These are phyloP conservation scores for Brienomyrus longianalis DNA, from an alignment of 2,113 vertebrate genomes.

Conservation along the genomic window DNA sequence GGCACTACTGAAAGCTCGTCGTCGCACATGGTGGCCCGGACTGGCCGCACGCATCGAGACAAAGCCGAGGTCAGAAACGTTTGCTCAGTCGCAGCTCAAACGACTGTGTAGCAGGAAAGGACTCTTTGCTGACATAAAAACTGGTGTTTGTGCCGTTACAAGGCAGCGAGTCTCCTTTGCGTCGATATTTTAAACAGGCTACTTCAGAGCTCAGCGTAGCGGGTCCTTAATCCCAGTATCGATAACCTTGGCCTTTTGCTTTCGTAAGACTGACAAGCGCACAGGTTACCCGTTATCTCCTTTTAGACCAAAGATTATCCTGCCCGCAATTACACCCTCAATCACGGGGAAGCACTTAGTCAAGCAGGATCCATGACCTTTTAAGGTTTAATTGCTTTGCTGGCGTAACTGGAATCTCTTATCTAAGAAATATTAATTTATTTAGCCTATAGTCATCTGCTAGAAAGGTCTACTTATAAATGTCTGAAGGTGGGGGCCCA, in stretches of 20 bases:
- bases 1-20: background rate
- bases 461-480: background rate
- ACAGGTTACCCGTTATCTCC: background rate
- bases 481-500: background rate
- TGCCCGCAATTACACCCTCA: background rate
- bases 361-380: background rate
- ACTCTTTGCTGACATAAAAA: background rate
- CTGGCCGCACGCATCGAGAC: background rate
- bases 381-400: slow-evolving; percentile 17
- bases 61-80: background rate
- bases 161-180: background rate
- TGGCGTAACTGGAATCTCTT: background rate
- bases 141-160: background rate
- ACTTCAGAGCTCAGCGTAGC: background rate
- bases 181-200: background rate
- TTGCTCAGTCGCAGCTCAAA: background rate
- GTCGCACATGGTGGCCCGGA: background rate
- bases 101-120: background rate
- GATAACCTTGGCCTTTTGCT: background rate
- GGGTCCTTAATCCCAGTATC: background rate
- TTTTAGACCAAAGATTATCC: background rate
- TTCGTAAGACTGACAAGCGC: slow-evolving; percentile 4
- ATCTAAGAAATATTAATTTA: slow-evolving; percentile 12
- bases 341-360: background rate
- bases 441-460: slow-evolving; percentile 2